These are phyloP conservation scores for Copidosoma aretas DNA, from an alignment of 2,888 invertebrate genomes.

Conservation along the genomic window DNA sequence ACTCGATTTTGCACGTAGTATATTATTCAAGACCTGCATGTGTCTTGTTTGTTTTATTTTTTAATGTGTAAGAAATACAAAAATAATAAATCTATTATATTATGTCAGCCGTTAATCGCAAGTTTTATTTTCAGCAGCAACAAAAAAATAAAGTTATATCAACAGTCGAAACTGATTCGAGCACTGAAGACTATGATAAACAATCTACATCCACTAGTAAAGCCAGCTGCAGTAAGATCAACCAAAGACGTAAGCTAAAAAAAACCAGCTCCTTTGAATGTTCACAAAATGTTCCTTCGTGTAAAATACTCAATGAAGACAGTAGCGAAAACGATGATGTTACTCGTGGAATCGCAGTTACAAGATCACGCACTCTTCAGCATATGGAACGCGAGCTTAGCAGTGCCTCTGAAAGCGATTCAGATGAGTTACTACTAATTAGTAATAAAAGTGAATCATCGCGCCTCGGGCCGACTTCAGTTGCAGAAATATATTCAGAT, in stretches of 20 bases:
- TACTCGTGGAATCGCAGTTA: slow-evolving; percentile 45
- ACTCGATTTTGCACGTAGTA: no score
- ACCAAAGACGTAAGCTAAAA: slow-evolving; percentile 53
- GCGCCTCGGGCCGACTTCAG: slow-evolving; percentile 62
- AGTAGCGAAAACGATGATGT: slow-evolving; percentile 56
- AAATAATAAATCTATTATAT: no score
- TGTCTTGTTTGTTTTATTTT: no score
- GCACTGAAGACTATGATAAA: slow-evolving; percentile 69
- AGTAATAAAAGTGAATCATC: slow-evolving; percentile 57
- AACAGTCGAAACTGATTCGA: slow-evolving; percentile 64
- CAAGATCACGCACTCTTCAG: slow-evolving; percentile 69
- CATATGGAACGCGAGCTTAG: slow-evolving; percentile 81
- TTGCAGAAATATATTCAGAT: slow-evolving; percentile 84
- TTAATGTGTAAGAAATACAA: no score
- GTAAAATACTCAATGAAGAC: slow-evolving; percentile 53
- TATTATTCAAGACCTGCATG: no score
- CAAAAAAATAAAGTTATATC: slow-evolving; percentile 45
- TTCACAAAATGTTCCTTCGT: slow-evolving; percentile 58
- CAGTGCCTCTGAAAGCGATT: slow-evolving; percentile 75
- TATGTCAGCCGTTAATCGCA: no score
- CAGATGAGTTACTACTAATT: slow-evolving; percentile 78
- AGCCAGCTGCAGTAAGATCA: slow-evolving; percentile 46
- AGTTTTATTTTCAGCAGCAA: no score
- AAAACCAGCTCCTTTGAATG: slow-evolving; percentile 61
- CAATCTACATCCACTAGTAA: slow-evolving; percentile 45